Evolutionary conservation across 2,113 vertebrate genomes (phyloP).

Genomic region (Pterocles burchelli): DNA sequence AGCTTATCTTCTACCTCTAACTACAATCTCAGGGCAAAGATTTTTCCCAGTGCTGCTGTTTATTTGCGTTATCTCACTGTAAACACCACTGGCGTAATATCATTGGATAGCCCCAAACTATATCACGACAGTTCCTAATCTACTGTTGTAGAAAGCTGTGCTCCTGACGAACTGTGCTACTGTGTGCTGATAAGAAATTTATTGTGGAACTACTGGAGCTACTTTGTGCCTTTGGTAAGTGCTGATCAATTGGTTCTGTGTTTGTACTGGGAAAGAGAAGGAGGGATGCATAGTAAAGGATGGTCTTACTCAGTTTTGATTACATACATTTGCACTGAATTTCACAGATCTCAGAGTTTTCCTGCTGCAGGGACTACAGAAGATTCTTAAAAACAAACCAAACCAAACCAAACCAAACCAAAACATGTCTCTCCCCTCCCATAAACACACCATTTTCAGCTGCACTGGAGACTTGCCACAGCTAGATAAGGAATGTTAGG

Average conservation of each 20-base stretch:
- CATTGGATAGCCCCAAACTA: neutral
- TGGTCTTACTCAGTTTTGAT: neutral
- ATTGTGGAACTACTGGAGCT: neutral
- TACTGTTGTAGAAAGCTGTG: neutral
- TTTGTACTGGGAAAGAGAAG: neutral
- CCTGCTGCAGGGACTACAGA: neutral
- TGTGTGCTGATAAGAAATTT: neutral
- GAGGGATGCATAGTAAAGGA: neutral
- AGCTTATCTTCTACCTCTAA: slow-evolving; percentile 16
- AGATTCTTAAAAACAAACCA: neutral
- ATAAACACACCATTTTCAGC: neutral
- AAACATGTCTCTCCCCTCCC: neutral
- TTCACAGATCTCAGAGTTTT: neutral
- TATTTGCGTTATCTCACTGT: slow-evolving; percentile 1
- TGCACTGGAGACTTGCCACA: neutral
- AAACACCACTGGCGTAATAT: neutral
- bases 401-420: too few species aligned
- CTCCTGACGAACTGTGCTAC: neutral
- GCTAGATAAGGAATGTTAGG: neutral
- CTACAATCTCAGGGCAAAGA: neutral
- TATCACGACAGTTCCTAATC: neutral
- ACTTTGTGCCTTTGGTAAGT: slow-evolving; percentile 9
- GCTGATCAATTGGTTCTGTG: neutral
- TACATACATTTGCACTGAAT: neutral
- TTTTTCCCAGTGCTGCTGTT: neutral